Evolutionary conservation across 2,888 invertebrate species (phyloP).

Genomic region (Mythimna vitellina): DNA sequence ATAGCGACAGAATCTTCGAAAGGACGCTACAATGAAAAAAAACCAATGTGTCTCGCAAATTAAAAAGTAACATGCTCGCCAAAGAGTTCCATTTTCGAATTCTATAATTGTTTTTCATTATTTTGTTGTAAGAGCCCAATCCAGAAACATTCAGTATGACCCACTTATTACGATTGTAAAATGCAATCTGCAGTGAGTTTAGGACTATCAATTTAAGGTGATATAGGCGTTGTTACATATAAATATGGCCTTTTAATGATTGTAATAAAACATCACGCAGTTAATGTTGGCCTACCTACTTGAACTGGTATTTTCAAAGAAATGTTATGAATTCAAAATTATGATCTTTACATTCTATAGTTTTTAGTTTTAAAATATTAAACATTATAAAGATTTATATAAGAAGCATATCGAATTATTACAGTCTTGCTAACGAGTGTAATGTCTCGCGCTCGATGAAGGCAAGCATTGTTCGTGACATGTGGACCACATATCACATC

Average conservation of each 20-base stretch:
- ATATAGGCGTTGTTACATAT: not conserved
- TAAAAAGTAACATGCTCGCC: too few relatives aligned
- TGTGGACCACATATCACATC: slow-evolving; percentile 83
- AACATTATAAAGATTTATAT: slow-evolving; percentile 37
- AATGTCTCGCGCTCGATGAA: slow-evolving; percentile 71
- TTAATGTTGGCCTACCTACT: not conserved
- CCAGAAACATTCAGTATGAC: too few relatives aligned
- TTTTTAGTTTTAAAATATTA: not conserved
- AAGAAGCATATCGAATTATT: slow-evolving; percentile 61
- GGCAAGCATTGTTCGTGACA: slow-evolving; percentile 79
- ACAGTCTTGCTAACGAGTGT: slow-evolving; percentile 64
- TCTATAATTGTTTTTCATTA: too few relatives aligned
- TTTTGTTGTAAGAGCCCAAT: too few relatives aligned
- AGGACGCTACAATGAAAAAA: too few relatives aligned
- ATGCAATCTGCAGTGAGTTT: not conserved
- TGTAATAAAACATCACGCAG: too few relatives aligned
- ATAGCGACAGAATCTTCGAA: too few relatives aligned
- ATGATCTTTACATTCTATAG: not conserved
- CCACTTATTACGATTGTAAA: too few relatives aligned
- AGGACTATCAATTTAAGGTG: not conserved
- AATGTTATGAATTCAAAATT: not conserved
- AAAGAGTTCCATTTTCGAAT: too few relatives aligned
- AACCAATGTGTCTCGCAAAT: too few relatives aligned
- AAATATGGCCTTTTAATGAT: not conserved
- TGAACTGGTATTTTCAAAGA: not conserved